A percentile compares a stretch with the other conserved stretches of the same genome.
Conservation (phyloP, 2,113 vertebrate genomes). For the Callospermophilus lateralis region DNA sequence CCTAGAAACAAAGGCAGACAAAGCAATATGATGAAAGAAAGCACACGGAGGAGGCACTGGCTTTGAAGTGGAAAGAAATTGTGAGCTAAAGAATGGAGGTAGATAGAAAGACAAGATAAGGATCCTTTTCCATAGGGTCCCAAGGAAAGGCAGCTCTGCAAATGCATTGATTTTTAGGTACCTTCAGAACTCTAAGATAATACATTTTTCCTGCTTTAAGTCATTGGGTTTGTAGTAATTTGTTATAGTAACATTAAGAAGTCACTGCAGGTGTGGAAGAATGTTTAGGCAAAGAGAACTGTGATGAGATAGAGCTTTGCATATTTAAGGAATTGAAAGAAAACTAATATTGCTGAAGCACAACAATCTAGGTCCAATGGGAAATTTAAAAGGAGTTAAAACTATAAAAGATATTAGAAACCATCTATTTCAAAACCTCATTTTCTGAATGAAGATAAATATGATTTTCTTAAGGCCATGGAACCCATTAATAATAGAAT, state of each 20-base stretch:
- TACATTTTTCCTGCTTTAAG: neutral
- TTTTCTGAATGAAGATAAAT: slow-evolving; percentile 59
- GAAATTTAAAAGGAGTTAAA: neutral
- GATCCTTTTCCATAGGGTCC: neutral
- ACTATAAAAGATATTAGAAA: neutral
- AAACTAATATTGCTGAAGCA: neutral
- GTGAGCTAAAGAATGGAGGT: rapidly evolving
- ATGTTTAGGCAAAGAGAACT: neutral
- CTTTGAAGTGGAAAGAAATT: neutral
- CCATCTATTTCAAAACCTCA: neutral
- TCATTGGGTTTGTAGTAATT: neutral
- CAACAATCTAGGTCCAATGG: neutral
- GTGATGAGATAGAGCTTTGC: neutral
- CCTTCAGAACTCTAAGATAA: neutral
- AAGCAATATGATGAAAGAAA: neutral
- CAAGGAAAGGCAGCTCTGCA: neutral
- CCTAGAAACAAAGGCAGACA: neutral
- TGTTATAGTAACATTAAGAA: neutral
- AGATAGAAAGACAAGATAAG: neutral
- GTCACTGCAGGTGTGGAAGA: neutral
- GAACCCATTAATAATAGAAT: neutral
- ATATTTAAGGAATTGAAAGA: neutral
- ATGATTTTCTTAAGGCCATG: neutral
- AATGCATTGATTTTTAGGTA: neutral
- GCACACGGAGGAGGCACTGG: neutral